Percentiles rank a stretch among this genome's conserved stretches.
phyloP scores from a whole-genome alignment of 2,113 vertebrate genomes.

The Chlamydotis undulata region DNA sequence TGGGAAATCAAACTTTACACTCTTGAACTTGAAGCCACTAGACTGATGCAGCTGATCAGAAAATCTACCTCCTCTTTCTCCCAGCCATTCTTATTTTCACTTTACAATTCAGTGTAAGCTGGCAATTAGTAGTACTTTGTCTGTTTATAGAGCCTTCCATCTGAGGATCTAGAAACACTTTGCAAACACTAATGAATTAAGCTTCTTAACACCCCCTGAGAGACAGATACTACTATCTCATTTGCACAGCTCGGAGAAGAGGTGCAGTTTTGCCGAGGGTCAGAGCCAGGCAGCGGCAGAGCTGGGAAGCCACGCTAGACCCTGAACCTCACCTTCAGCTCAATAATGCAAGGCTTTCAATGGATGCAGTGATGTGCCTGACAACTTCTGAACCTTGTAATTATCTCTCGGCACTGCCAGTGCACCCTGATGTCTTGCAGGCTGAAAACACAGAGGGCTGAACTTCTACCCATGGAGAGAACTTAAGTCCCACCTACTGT shows the following conservation, averaged over 20 bases:
- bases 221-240: slow-evolving; percentile 47
- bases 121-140: slow-evolving; percentile 46
- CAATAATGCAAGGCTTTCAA: not conserved
- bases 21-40: not conserved
- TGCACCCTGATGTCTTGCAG: not conserved
- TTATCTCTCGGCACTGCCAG: not conserved
- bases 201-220: slow-evolving; percentile 51
- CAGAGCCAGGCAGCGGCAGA: not conserved
- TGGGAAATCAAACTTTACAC: not conserved
- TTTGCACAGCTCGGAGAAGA: not conserved
- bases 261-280: not conserved
- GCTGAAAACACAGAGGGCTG: not conserved
- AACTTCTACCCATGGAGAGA: not conserved
- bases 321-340: not conserved
- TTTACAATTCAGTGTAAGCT: not conserved
- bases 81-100: not conserved
- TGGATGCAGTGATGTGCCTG: not conserved
- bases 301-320: not conserved
- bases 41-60: not conserved
- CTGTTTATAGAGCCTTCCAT: slow-evolving; percentile 46
- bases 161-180: slow-evolving; percentile 55
- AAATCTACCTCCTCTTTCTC: not conserved
- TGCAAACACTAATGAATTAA: slow-evolving; percentile 64
- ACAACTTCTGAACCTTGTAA: not conserved
- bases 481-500: not conserved